Evolutionary conservation across 2,888 invertebrate species (phyloP).

Genomic region (Coremacera marginata): DNA sequence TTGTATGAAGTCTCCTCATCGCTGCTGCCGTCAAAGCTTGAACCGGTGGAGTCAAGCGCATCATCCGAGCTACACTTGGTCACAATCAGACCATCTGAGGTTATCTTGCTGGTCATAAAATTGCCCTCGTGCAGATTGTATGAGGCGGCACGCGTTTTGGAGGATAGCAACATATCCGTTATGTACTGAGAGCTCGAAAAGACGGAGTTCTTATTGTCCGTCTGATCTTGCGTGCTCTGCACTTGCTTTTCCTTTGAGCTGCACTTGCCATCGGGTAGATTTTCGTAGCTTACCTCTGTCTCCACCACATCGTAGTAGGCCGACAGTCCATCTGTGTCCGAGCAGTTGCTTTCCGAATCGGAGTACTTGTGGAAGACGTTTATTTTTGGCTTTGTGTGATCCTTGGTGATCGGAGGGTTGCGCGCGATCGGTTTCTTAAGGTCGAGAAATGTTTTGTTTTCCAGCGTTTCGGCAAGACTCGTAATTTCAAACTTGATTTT

Average conservation of each 20-base stretch:
- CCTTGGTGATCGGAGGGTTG: slow-evolving; percentile 77
- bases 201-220: slow-evolving; percentile 46
- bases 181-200: slow-evolving; percentile 68
- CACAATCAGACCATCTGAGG: slow-evolving; percentile 68
- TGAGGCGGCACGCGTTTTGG: slow-evolving; percentile 67
- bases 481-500: slow-evolving; percentile 68
- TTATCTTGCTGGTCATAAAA: slow-evolving; percentile 70
- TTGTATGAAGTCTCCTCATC: slow-evolving; percentile 69
- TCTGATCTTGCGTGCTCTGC: slow-evolving; percentile 44
- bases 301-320: slow-evolving; percentile 70
- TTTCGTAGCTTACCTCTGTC: slow-evolving; percentile 66
- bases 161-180: slow-evolving; percentile 67
- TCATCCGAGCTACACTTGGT: slow-evolving; percentile 69
- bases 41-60: slow-evolving; percentile 68
- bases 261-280: slow-evolving; percentile 66
- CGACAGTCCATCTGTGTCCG: slow-evolving; percentile 72
- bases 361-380: slow-evolving; percentile 74
- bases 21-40: slow-evolving; percentile 69
- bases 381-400: slow-evolving; percentile 77
- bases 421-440: slow-evolving; percentile 70
- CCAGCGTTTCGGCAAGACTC: slow-evolving; percentile 59
- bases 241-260: slow-evolving; percentile 48
- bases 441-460: slow-evolving; percentile 67
- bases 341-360: slow-evolving; percentile 74
- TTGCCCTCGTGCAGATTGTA: slow-evolving; percentile 68